Percentiles rank a stretch among this genome's conserved stretches.
phyloP scores from a whole-genome alignment of 2,797 vertebrate species.

The Arnoldichthys spilopterus region DNA sequence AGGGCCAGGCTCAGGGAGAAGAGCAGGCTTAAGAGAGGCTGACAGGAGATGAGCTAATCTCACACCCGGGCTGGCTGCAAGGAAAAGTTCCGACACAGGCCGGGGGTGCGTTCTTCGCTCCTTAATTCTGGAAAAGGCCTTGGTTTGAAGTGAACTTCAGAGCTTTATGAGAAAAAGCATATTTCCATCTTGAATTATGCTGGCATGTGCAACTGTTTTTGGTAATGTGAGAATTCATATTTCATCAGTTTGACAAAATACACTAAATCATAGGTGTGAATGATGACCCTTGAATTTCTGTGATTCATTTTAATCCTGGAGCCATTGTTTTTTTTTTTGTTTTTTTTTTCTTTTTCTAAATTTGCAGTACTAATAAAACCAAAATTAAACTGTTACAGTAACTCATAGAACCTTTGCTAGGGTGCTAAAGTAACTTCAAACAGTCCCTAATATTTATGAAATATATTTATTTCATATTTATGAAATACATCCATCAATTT shows the following conservation, averaged over 20 bases:
- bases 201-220: neutral
- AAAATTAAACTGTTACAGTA: neutral
- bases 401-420: neutral
- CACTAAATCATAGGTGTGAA: conserved; percentile 4
- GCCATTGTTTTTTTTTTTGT: neutral
- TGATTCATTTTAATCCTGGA: neutral
- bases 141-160: conserved; percentile 12
- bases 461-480: too few relatives aligned
- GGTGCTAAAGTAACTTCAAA: neutral
- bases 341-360: conserved; percentile 11
- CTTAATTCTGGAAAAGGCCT: conserved; percentile 54
- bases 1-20: conserved; percentile 53
- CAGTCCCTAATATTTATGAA: neutral
- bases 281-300: neutral
- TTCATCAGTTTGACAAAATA: conserved; percentile 1
- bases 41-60: conserved; percentile 71
- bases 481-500: too few relatives aligned
- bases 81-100: conserved; percentile 43
- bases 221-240: conserved; percentile 16
- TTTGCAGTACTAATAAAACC: neutral
- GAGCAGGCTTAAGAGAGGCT: conserved; percentile 62
- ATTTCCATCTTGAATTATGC: conserved; percentile 43
- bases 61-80: conserved; percentile 40
- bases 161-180: conserved; percentile 21
- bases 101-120: conserved; percentile 31